These are phyloP conservation scores for Criorhina ranunculi DNA, from an alignment of 2,888 invertebrate species.

Conservation along the genomic window DNA sequence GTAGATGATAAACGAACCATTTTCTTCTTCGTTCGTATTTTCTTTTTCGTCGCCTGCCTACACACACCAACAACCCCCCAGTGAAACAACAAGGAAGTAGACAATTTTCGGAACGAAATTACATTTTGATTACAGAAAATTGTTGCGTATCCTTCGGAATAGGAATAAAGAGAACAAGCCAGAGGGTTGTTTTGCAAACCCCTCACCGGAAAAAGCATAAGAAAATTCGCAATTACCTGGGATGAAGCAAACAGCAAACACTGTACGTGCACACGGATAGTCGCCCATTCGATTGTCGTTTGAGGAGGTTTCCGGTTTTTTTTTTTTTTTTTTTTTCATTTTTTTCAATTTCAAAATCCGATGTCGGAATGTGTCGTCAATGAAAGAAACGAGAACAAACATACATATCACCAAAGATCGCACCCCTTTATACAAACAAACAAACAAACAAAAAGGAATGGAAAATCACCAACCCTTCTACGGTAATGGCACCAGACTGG, in stretches of 20 bases:
- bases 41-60: conserved; percentile 8
- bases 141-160: conserved; percentile 65
- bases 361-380: conserved; percentile 49
- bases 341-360: conserved; percentile 17
- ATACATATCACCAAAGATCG: conserved; percentile 54
- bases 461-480: conserved; percentile 51
- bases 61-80: conserved; percentile 51
- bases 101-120: conserved; percentile 73
- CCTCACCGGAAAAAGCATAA: conserved; percentile 22
- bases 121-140: conserved; percentile 75
- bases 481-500: conserved; percentile 45
- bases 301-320: conserved; percentile 8
- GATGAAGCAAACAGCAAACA: conserved; percentile 1
- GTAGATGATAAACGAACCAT: conserved; percentile 70
- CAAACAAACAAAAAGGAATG: conserved; percentile 21
- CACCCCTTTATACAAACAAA: conserved; percentile 48
- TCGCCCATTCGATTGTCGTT: conserved; percentile 61
- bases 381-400: conserved; percentile 34
- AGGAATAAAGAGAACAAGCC: too few species aligned
- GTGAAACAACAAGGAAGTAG: conserved; percentile 65
- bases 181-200: conserved; percentile 54
- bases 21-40: conserved; percentile 24
- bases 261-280: conserved; percentile 25
- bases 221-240: conserved; percentile 69
- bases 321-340: conserved; percentile 10